Base-by-base conservation (phyloP, 2,888 invertebrate genomes). In the Drosophila prolongata region DNA sequence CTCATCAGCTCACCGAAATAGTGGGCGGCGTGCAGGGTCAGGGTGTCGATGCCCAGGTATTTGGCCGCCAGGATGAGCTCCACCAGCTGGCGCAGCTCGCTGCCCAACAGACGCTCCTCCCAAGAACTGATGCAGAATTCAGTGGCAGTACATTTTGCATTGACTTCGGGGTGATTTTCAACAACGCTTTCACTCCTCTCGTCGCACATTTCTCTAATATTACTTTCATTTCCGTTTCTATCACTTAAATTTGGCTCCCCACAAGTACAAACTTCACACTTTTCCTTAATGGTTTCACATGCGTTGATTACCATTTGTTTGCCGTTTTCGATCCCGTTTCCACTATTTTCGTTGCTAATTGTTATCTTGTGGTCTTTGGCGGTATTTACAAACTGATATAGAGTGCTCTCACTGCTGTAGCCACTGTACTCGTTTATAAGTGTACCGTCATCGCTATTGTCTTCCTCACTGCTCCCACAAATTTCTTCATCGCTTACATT, bases 51-150 rank as follows among this genome's bases (percentile, higher is more conserved):
- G 34, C 47, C 47, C 47, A 47, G 6, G 3, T 11, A 47, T 6
- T 47, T 30, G 11, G 47, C 10, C 1, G 47, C 47, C 34, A 47
- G 47, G 34, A 47, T 47, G 30, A 47, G 14, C 16, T 47, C 47
- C 34, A 47, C 16, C 47, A 47, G 34, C 30, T 47, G 47, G 34
- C 14, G 34, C 11, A 47, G 47, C 3, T 47, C 47, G 14, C 11
- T 34, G 47, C 47, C 47, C 47, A 47, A 16, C 6, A 47, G 14
- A 0, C 11, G 47, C 47, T 47, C 10, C 16, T 47, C 47, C 47
- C 47, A 47, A 3, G 10, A 35, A 2, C 35, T 35, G 1, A 11
- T 11, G 1, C 35, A 0, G 30, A 30, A 30, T 30, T 9, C 30
- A 30, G 30, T 2, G 6, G 2, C 30, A 8, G 0, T 30, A 1